These are phyloP conservation scores for Atta colombica DNA, from an alignment of 1,140 invertebrate genomes.

Conservation along the genomic window DNA sequence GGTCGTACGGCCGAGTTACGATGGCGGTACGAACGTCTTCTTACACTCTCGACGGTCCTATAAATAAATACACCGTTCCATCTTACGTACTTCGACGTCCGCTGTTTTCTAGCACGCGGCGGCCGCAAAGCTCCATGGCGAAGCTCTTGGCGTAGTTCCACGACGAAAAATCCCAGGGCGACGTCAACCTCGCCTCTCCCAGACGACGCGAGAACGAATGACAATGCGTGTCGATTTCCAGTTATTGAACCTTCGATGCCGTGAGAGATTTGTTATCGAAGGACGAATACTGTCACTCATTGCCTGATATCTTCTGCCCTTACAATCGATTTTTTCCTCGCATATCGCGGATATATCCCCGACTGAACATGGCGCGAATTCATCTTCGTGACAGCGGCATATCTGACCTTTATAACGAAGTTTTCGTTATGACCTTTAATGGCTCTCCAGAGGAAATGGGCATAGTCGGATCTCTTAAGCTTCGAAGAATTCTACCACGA, in stretches of 20 bases:
- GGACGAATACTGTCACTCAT: constrained; percentile 21
- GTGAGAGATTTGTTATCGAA: background rate
- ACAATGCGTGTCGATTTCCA: constrained; percentile 45
- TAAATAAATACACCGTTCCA: constrained; percentile 79
- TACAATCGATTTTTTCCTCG: background rate
- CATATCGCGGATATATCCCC: background rate
- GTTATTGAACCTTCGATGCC: constrained; percentile 21
- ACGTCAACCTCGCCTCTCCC: constrained; percentile 27
- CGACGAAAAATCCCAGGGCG: constrained; percentile 63
- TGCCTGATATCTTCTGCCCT: background rate
- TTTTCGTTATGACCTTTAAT: constrained; percentile 21
- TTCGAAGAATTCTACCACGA: constrained; percentile 18
- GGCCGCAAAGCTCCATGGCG: constrained; percentile 32
- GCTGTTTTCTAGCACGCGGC: constrained; percentile 20
- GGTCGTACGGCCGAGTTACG: constrained; percentile 79
- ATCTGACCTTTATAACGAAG: background rate
- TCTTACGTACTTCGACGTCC: constrained; percentile 69
- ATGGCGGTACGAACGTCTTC: constrained; percentile 62
- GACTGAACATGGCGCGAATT: background rate
- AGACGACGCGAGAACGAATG: constrained; percentile 40
- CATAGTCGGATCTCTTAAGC: background rate
- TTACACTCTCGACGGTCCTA: constrained; percentile 63
- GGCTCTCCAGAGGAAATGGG: constrained; percentile 40
- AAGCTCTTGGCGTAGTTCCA: constrained; percentile 63
- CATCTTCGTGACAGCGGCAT: background rate